Percentiles rank a stretch among this genome's conserved stretches.
phyloP scores from a whole-genome alignment of 2,113 vertebrate species.

The Phyllostomus hastatus region DNA sequence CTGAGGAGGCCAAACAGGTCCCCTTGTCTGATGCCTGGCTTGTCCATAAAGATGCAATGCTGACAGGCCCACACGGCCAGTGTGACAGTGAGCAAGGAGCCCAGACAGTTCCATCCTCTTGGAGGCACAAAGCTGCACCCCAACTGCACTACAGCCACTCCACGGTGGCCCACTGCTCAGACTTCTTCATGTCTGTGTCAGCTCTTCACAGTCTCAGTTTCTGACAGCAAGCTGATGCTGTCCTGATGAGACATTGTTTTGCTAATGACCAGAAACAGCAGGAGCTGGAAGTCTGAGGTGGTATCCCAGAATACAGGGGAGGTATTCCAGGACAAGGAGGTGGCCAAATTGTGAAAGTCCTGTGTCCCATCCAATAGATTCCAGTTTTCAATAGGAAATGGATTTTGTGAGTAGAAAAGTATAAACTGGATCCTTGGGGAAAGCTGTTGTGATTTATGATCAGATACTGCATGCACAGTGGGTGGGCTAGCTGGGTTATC shows the following conservation, averaged over 20 bases:
- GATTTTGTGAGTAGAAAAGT: background rate
- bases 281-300: background rate
- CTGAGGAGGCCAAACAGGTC: constrained; percentile 97
- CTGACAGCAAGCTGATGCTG: background rate
- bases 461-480: constrained; percentile 95
- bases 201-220: no score
- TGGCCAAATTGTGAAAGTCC: background rate
- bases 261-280: background rate
- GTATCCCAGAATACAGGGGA: background rate
- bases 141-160: constrained; percentile 88
- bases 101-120: constrained; percentile 90
- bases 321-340: background rate
- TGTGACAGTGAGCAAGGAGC: constrained; percentile 77
- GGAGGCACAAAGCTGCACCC: constrained; percentile 87
- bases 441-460: constrained; percentile 85
- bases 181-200: background rate
- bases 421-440: background rate
- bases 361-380: background rate
- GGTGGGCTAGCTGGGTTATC: constrained; percentile 93
- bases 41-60: constrained; percentile 99
- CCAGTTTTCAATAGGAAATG: background rate
- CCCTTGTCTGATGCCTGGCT: constrained; percentile 94
- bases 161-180: background rate
- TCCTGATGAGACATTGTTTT: background rate
- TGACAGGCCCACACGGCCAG: constrained; percentile 95